Evolutionary conservation across 2,888 invertebrate species (phyloP).

Genomic region (Nemotelus pantherinus): DNA sequence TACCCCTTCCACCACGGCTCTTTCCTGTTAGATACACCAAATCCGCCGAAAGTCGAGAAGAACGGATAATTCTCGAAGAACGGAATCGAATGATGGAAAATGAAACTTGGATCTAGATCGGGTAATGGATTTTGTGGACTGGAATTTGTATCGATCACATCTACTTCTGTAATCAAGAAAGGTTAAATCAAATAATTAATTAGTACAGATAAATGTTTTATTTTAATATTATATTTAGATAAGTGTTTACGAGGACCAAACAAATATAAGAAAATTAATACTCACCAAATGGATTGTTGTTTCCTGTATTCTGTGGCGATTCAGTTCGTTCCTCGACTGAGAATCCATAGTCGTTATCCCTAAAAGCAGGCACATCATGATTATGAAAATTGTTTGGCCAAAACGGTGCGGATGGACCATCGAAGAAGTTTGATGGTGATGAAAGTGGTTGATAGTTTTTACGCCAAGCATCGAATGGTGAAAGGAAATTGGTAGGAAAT

Average conservation of each 20-base stretch:
- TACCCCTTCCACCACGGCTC: slow-evolving; percentile 64
- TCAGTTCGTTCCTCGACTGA: slow-evolving; percentile 47
- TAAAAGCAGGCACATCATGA: slow-evolving; percentile 50
- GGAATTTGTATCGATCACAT: slow-evolving; percentile 59
- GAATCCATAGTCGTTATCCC: slow-evolving; percentile 45
- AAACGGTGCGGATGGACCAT: slow-evolving; percentile 41
- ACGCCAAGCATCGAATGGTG: slow-evolving; percentile 50
- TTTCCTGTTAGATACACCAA: slow-evolving; percentile 58
- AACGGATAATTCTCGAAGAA: slow-evolving; percentile 61
- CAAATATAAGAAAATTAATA: neutral
- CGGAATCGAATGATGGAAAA: slow-evolving; percentile 62
- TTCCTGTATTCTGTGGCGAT: slow-evolving; percentile 21
- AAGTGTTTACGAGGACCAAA: neutral
- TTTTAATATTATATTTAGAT: neutral
- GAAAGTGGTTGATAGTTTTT: slow-evolving; percentile 46
- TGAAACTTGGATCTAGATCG: slow-evolving; percentile 56
- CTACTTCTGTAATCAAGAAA: slow-evolving; percentile 56
- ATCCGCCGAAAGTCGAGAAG: slow-evolving; percentile 61
- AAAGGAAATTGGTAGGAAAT: slow-evolving; percentile 41
- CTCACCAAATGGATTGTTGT: slow-evolving; percentile 47
- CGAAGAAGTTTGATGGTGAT: slow-evolving; percentile 18
- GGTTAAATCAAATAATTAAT: neutral
- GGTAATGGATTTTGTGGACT: slow-evolving; percentile 53
- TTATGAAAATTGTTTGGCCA: slow-evolving; percentile 49
- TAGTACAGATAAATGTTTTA: neutral